Evolutionary conservation across 2,797 vertebrate genomes (phyloP).

Genomic region (Zenarchopterus dispar): DNA sequence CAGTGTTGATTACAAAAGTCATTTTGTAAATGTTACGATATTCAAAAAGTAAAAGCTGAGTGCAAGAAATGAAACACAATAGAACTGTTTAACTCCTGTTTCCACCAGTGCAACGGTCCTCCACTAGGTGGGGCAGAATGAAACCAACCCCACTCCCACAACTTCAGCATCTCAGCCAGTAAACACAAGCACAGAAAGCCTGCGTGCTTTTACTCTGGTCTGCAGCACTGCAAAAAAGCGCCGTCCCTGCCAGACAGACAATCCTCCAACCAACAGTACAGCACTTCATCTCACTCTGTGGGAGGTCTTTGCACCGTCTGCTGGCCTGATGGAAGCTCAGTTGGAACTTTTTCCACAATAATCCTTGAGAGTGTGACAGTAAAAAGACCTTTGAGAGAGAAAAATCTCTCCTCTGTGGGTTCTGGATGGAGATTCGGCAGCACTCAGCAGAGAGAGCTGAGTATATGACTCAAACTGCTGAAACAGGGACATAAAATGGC

Average conservation of each 20-base stretch:
- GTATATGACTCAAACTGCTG: conserved; percentile 39
- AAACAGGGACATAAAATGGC: conserved; percentile 39
- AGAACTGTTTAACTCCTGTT: not conserved
- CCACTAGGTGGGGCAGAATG: conserved; percentile 3
- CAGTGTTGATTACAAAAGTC: too few species aligned
- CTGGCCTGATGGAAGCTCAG: conserved; percentile 48
- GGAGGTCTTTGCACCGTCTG: conserved; percentile 61
- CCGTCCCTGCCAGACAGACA: conserved; percentile 34
- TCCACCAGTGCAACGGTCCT: not conserved
- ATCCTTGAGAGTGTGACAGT: conserved; percentile 38
- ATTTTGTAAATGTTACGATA: too few species aligned
- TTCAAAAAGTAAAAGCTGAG: too few species aligned
- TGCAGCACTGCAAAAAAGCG: conserved; percentile 9
- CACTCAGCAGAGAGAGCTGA: conserved; percentile 37
- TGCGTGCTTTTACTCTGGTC: conserved; percentile 6
- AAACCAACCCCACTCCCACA: not conserved
- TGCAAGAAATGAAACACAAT: too few species aligned
- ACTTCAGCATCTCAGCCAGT: conserved; percentile 18
- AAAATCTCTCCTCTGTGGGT: conserved; percentile 36
- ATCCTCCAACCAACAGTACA: conserved; percentile 34
- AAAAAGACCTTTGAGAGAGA: conserved; percentile 56
- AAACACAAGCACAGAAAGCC: conserved; percentile 22
- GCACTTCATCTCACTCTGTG: conserved; percentile 56
- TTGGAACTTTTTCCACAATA: conserved; percentile 43
- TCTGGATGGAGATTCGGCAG: conserved; percentile 42